A percentile compares a stretch with the other conserved stretches of the same genome.
Evolutionary conservation across 2,888 invertebrate genomes (phyloP).

Genomic region (Notodonta ziczac): DNA sequence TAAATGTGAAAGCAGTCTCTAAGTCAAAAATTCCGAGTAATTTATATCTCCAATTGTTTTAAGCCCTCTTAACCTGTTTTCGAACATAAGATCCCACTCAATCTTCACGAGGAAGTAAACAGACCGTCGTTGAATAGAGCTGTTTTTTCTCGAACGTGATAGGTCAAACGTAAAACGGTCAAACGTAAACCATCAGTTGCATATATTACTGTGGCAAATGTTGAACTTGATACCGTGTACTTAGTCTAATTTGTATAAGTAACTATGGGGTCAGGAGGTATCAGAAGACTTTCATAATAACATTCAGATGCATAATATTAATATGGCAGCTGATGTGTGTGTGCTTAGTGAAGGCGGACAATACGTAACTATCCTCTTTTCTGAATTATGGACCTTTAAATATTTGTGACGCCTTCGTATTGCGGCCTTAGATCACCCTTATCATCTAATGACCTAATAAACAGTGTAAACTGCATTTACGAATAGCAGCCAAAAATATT

Average conservation of each 20-base stretch:
- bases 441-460: no score
- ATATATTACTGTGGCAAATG: constrained; percentile 13
- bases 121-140: constrained; percentile 20
- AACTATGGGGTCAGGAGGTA: not conserved
- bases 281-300: no score
- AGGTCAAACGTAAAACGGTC: constrained; percentile 18
- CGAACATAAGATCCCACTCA: constrained; percentile 28
- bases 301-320: no score
- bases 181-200: constrained; percentile 8
- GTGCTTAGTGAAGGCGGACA: no score
- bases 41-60: constrained; percentile 12
- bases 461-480: no score
- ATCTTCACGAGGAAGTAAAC: constrained; percentile 24
- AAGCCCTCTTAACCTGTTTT: constrained; percentile 18
- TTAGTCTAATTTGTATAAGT: not conserved
- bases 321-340: no score
- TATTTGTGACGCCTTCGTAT: no score
- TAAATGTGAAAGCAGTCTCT: constrained; percentile 2
- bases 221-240: constrained; percentile 6
- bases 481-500: no score
- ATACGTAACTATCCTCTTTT: no score
- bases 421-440: no score
- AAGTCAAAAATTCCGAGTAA: not conserved
- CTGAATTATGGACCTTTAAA: no score
- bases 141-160: constrained; percentile 23